Percentiles rank a stretch among this genome's conserved stretches.
These are phyloP conservation scores for Columba janthina DNA, from an alignment of 2,113 vertebrate genomes.

Conservation along the genomic window DNA sequence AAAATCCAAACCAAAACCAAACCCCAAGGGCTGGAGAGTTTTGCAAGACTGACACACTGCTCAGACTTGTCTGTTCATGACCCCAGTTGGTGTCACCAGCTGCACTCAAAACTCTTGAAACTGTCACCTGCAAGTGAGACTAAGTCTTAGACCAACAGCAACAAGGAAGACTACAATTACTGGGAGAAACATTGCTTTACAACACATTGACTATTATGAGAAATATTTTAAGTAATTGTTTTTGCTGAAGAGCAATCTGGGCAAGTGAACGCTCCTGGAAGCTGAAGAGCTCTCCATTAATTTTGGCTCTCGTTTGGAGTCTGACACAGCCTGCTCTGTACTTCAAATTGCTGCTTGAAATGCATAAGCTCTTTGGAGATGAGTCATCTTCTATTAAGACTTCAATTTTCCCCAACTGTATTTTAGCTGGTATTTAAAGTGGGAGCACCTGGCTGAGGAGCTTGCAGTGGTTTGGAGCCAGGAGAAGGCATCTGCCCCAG, in stretches of 20 bases:
- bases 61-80: not conserved
- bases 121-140: not conserved
- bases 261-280: constrained; percentile 2
- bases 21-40: not conserved
- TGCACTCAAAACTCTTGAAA: not conserved
- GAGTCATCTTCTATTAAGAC: not conserved
- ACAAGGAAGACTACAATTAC: not conserved
- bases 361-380: not conserved
- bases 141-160: not conserved
- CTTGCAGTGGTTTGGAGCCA: not conserved
- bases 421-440: not conserved
- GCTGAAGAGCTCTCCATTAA: constrained; percentile 60
- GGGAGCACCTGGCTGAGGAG: not conserved
- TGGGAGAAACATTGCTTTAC: not conserved
- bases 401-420: not conserved
- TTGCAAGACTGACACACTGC: not conserved
- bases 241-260: constrained; percentile 33
- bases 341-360: constrained; percentile 27
- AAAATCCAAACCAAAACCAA: too few species aligned
- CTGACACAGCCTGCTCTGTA: not conserved
- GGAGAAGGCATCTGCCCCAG: accelerated
- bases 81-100: not conserved
- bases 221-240: constrained; percentile 38
- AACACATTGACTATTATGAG: not conserved
- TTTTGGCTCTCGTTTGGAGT: not conserved